Percentiles rank a stretch among this genome's conserved stretches.
Evolutionary conservation across 35 echinoderm and acorn worm genomes (phyloP).

Genomic region (Patiria miniata): DNA sequence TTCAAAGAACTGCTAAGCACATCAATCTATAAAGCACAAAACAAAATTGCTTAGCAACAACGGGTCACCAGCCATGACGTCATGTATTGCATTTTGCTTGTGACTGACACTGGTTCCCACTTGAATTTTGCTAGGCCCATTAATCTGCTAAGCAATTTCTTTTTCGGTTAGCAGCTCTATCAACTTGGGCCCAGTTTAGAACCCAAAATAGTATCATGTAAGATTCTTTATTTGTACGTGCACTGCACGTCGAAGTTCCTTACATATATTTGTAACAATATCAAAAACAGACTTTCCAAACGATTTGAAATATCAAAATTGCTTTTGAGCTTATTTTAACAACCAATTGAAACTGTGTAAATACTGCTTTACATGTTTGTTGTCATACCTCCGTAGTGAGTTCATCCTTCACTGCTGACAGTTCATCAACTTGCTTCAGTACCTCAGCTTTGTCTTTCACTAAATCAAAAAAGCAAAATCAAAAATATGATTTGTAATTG

Average conservation of each 20-base stretch:
- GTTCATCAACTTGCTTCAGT: conserved; percentile 92
- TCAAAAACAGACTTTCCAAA: not conserved
- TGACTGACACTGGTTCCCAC: not conserved
- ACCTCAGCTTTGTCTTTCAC: conserved; percentile 99
- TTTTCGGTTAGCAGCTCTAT: not conserved
- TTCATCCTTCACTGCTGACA: conserved; percentile 91
- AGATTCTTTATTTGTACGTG: too few species aligned
- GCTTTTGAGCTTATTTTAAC: not conserved
- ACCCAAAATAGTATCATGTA: too few species aligned
- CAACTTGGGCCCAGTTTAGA: not conserved
- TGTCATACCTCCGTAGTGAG: conserved; percentile 74
- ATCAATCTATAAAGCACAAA: not conserved
- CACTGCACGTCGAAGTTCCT: too few species aligned
- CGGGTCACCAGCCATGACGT: not conserved
- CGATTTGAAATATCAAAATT: too few species aligned
- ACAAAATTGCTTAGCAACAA: not conserved
- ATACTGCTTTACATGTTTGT: not conserved
- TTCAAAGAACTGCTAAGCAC: conserved; percentile 4
- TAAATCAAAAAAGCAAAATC: conserved; percentile 41
- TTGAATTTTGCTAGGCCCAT: not conserved
- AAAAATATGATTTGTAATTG: not conserved
- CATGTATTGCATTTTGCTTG: too few species aligned
- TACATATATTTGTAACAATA: not conserved
- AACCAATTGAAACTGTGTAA: not conserved
- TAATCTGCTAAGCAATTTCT: not conserved